Evolutionary conservation across 1,140 invertebrate genomes (phyloP).

Genomic region (Bathynomus jamesi): DNA sequence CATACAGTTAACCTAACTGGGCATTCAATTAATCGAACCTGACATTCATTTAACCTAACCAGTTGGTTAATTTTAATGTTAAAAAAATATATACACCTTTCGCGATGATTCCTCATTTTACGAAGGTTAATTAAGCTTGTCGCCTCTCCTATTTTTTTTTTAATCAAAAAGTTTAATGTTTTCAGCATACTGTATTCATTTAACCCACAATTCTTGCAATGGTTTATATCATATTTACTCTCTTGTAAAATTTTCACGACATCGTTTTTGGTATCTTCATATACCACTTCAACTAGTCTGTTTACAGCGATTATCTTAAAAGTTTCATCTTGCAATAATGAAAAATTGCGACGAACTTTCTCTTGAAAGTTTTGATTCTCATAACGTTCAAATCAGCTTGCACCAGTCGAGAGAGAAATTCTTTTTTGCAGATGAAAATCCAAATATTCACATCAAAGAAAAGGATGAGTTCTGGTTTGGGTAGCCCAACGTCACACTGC

Average conservation of each 20-base stretch:
- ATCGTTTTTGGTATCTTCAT: background rate
- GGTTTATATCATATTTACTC: background rate
- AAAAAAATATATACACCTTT: too few species aligned
- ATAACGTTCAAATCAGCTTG: conserved; percentile 7
- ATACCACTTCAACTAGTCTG: background rate
- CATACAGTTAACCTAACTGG: too few species aligned
- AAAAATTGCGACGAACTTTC: conserved; percentile 2
- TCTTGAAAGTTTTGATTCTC: conserved; percentile 12
- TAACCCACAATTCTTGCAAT: background rate
- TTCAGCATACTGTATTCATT: background rate
- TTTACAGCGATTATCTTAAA: too few species aligned
- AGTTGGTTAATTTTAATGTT: too few species aligned
- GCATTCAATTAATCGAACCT: too few species aligned
- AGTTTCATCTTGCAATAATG: background rate
- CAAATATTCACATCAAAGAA: conserved; percentile 6
- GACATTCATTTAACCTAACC: too few species aligned
- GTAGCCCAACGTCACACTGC: conserved; percentile 8
- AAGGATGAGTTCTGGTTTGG: conserved; percentile 10
- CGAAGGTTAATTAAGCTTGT: too few species aligned
- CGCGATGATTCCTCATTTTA: too few species aligned
- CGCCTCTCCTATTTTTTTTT: too few species aligned
- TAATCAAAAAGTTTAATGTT: too few species aligned
- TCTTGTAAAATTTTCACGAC: background rate
- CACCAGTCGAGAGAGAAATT: background rate
- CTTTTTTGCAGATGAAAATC: too few species aligned